Evolutionary conservation across 1,140 invertebrate species (phyloP).

Genomic region (Campoletis sonorensis): DNA sequence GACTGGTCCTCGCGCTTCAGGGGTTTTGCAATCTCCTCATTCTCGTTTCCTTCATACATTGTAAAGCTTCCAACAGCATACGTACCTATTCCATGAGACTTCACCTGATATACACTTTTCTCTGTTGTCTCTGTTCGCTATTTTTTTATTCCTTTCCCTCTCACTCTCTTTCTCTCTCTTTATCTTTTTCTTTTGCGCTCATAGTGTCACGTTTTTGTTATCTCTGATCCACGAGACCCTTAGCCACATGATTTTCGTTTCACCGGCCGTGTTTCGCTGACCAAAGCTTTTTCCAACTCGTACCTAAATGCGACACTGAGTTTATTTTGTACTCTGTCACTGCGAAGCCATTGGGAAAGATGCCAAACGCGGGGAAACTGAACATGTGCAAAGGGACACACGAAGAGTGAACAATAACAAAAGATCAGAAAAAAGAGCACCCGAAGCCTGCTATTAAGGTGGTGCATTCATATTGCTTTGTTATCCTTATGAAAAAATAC

Average conservation of each 20-base stretch:
- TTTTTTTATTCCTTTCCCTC: not conserved
- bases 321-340: not conserved
- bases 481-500: no score
- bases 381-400: not conserved
- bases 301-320: not conserved
- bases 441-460: no score
- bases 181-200: not conserved
- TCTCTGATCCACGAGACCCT: not conserved
- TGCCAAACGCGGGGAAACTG: not conserved
- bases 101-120: not conserved
- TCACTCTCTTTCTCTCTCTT: not conserved
- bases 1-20: constrained; percentile 52
- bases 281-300: not conserved
- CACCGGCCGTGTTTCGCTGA: constrained; percentile 1
- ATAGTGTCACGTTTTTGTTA: constrained; percentile 3
- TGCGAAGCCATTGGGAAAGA: constrained; percentile 4
- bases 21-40: constrained; percentile 27
- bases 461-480: no score
- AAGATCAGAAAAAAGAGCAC: not conserved
- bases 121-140: constrained; percentile 6
- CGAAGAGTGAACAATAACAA: not conserved
- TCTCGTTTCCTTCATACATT: not conserved
- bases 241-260: not conserved
- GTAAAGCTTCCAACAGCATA: not conserved
- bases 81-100: constrained; percentile 30